Evolutionary conservation across 2,888 invertebrate genomes (phyloP).

Genomic region (Agonopterix arenella): DNA sequence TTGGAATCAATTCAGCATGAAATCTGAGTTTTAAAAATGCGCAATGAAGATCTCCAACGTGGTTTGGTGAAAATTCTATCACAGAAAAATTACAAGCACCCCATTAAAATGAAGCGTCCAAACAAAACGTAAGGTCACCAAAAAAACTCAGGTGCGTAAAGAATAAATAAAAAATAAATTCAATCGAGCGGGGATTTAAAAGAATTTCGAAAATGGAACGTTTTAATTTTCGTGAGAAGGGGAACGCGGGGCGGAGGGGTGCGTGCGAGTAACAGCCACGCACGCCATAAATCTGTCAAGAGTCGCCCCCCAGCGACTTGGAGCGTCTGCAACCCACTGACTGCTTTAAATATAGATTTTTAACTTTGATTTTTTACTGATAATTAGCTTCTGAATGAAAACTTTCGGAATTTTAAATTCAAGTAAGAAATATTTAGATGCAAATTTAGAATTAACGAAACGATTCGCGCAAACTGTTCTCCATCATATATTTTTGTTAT

Average conservation of each 20-base stretch:
- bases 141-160: constrained; percentile 24
- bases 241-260: constrained; percentile 20
- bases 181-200: constrained; percentile 38
- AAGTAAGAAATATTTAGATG: too few species aligned
- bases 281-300: constrained; percentile 68
- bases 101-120: neutral
- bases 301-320: constrained; percentile 45
- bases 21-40: too few species aligned
- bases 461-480: too few species aligned
- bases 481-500: too few species aligned
- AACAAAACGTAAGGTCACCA: constrained; percentile 17
- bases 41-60: too few species aligned
- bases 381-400: too few species aligned
- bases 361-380: neutral
- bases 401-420: too few species aligned
- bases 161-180: constrained; percentile 32
- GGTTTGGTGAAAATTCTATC: neutral
- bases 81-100: neutral
- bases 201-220: constrained; percentile 50
- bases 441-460: too few species aligned
- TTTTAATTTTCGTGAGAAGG: constrained; percentile 54
- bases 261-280: constrained; percentile 54
- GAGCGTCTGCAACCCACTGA: constrained; percentile 42
- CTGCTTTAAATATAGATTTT: constrained; percentile 19
- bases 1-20: too few species aligned